A percentile compares a stretch with the other conserved stretches of the same genome.
Conservation (phyloP, 2,113 vertebrate species). For the Otocyon megalotis region DNA sequence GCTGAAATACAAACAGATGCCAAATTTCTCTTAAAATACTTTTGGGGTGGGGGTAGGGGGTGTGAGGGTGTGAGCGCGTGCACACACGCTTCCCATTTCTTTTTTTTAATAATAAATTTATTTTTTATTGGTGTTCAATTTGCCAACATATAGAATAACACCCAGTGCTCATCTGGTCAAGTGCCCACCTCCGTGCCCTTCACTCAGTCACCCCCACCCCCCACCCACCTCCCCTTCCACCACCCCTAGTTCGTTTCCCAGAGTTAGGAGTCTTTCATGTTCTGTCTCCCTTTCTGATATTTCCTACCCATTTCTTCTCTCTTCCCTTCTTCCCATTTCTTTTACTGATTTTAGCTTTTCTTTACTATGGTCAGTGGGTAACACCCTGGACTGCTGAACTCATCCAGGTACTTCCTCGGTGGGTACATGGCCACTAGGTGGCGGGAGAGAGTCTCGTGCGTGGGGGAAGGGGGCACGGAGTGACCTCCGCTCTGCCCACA, state of each 20-base stretch:
- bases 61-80: neutral
- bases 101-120: too few species aligned
- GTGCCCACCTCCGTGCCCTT: too few species aligned
- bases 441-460: neutral
- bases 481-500: fast-evolving
- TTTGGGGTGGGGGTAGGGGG: neutral
- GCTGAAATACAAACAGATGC: neutral
- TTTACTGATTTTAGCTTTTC: neutral
- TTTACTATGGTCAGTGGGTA: neutral
- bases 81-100: neutral
- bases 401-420: fast-evolving
- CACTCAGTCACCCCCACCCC: too few species aligned
- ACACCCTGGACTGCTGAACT: neutral
- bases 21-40: neutral
- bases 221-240: too few species aligned
- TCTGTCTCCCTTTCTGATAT: too few species aligned
- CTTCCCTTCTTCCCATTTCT: neutral
- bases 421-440: neutral
- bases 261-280: too few species aligned
- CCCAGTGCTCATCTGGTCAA: too few species aligned
- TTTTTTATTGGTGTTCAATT: too few species aligned
- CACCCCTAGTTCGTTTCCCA: too few species aligned
- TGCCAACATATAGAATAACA: too few species aligned
- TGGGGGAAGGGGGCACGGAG: neutral
- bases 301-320: too few species aligned